Evolutionary conservation across 2,113 vertebrate genomes (phyloP), one percentile per base, ranked within the genome.

Genomic region (Ivindomyrus marchei): DNA sequence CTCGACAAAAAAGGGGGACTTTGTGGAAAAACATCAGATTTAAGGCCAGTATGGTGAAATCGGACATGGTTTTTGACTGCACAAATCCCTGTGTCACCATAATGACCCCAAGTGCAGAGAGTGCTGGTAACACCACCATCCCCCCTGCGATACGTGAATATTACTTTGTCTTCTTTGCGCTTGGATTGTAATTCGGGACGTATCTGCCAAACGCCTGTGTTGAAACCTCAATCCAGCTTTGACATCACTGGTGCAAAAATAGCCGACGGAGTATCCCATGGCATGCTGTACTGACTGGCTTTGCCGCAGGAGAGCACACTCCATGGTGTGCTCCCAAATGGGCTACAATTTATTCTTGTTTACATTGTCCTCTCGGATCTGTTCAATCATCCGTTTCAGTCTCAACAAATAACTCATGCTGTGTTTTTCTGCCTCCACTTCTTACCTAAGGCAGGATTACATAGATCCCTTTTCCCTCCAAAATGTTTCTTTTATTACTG

Each of bases 181-280:
- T 88, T 49, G 50, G 24, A 46, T 56, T 58, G 42, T 39, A 74
- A 70, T 50, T 24, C 9, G 21, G 85, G 62, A 66, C 87, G 80
- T 83, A 31, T 88, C 42, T 88, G 19, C 70, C 52, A 50, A 88
- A 62, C 13, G 87, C 70, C 87, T 36, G 87, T 84, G 50, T 85
- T 88, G 87, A 90, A 90, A 84, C 87, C 74, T 88, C 70, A 88
- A 47, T 90, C 87, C 39, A 70, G 39, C 49, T 88, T 62, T 90
- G 90, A 90, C 90, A 90, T 88, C 87, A 88, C 19, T 50, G 36
- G 66, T 83, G 77, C 84, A 90, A 70, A 88, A 88, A 88, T 90
- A 90, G 90, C 74, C 3, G 15, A 24, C 50, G 87, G 70, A 88
- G 90, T 88, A 84, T 85, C 87, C 87, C 19, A 21, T 88, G 90